Percentiles rank a stretch among this genome's conserved stretches.
These are phyloP conservation scores for Lamprotornis superbus DNA, from an alignment of 2,113 vertebrate species.

Conservation along the genomic window DNA sequence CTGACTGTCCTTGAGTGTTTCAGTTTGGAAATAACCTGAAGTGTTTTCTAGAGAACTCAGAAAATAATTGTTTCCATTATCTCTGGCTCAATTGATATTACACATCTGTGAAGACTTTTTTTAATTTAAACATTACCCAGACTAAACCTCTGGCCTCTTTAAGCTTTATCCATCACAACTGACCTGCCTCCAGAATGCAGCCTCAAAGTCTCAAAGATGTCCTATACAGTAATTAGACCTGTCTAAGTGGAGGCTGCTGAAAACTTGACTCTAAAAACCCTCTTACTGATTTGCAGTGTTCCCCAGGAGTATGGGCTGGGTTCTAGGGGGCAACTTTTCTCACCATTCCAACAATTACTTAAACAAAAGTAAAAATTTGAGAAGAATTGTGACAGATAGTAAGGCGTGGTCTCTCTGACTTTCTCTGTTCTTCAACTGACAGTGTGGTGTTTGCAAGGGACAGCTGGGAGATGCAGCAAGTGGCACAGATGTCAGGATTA, in stretches of 20 bases:
- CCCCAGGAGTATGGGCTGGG: not conserved
- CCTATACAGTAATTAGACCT: not conserved
- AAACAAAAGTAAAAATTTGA: not conserved
- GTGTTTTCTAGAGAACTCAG: not conserved
- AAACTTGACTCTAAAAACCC: not conserved
- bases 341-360: not conserved
- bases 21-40: not conserved
- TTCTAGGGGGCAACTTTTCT: not conserved
- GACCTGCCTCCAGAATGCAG: not conserved
- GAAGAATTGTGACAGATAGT: not conserved
- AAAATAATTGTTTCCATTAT: not conserved
- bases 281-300: not conserved
- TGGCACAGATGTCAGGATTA: slow-evolving; percentile 94
- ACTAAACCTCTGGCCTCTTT: not conserved
- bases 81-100: not conserved
- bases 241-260: not conserved
- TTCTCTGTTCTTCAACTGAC: not conserved
- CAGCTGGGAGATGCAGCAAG: slow-evolving; percentile 90
- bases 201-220: not conserved
- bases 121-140: not conserved
- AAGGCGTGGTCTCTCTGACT: not conserved
- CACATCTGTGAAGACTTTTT: not conserved
- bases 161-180: not conserved
- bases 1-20: not conserved
- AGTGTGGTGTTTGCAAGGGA: slow-evolving; percentile 96